These are phyloP conservation scores for Melieria picta DNA, from an alignment of 2,888 invertebrate species.

Conservation along the genomic window DNA sequence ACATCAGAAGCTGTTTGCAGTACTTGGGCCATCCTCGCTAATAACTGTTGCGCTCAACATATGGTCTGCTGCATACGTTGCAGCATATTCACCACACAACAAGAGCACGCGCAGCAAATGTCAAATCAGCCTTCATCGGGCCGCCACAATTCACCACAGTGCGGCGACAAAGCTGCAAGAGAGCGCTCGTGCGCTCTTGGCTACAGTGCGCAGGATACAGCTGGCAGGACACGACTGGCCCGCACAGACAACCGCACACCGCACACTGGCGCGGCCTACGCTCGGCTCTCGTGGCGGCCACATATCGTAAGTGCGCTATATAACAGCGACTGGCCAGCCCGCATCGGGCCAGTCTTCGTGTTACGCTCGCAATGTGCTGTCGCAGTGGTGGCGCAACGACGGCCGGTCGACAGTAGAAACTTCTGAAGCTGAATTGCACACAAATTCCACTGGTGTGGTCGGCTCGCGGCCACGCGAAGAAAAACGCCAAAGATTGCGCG, in stretches of 20 bases:
- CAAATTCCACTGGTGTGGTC: background rate
- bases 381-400: slow-evolving; percentile 34
- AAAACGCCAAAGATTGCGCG: too few relatives aligned
- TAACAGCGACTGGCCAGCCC: slow-evolving; percentile 54
- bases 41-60: background rate
- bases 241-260: background rate
- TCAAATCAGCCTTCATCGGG: background rate
- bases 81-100: background rate
- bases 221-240: too few relatives aligned
- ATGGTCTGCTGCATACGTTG: background rate
- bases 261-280: background rate
- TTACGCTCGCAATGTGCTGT: slow-evolving; percentile 58
- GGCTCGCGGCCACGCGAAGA: too few relatives aligned
- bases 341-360: slow-evolving; percentile 55
- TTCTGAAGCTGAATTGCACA: background rate
- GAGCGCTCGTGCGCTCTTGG: background rate
- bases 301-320: slow-evolving; percentile 41
- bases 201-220: too few relatives aligned
- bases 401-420: slow-evolving; percentile 22
- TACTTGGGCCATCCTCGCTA: background rate
- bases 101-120: background rate
- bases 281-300: background rate
- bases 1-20: too few relatives aligned
- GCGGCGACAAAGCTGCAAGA: background rate
- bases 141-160: background rate